Conservation (phyloP, 23 tunicate genomes). For the Styela plicata region DNA sequence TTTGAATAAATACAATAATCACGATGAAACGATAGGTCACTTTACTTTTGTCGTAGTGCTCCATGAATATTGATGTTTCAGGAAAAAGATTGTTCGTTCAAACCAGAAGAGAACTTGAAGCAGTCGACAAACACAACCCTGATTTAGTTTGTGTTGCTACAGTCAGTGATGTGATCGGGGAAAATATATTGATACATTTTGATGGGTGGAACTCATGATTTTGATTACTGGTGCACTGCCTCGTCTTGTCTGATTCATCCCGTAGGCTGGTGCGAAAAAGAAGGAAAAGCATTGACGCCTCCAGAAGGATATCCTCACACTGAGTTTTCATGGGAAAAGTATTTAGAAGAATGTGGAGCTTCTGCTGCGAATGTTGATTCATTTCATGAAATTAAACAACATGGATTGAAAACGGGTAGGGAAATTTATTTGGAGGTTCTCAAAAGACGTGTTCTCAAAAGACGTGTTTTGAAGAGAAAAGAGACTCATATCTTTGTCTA, state of each 20-base stretch:
- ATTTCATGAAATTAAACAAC: background rate
- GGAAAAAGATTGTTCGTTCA: conserved; percentile 35
- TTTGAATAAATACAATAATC: no score
- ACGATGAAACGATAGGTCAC: no score
- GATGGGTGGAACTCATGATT: conserved; percentile 69
- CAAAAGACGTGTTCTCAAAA: no score
- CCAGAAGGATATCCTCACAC: conserved; percentile 33
- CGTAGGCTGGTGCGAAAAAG: conserved; percentile 61
- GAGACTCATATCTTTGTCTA: no score
- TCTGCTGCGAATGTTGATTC: conserved; percentile 19
- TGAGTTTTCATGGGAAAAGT: conserved; percentile 40
- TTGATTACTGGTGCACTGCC: conserved; percentile 57
- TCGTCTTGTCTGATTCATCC: conserved; percentile 49
- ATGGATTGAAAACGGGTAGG: conserved; percentile 13
- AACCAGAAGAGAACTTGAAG: conserved; percentile 47
- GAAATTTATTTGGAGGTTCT: background rate
- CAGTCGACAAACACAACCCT: conserved; percentile 59
- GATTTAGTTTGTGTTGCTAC: conserved; percentile 69
- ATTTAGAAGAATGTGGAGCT: conserved; percentile 14
- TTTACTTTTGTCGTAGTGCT: no score
- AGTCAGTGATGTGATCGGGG: conserved; percentile 51
- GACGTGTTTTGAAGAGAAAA: no score
- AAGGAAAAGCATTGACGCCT: conserved; percentile 22
- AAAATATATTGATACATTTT: conserved; percentile 54
- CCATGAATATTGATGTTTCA: no score